A percentile compares a stretch with the other conserved stretches of the same genome.
Conservation (phyloP, 1,140 invertebrate species). For the Meteorus sp. region DNA sequence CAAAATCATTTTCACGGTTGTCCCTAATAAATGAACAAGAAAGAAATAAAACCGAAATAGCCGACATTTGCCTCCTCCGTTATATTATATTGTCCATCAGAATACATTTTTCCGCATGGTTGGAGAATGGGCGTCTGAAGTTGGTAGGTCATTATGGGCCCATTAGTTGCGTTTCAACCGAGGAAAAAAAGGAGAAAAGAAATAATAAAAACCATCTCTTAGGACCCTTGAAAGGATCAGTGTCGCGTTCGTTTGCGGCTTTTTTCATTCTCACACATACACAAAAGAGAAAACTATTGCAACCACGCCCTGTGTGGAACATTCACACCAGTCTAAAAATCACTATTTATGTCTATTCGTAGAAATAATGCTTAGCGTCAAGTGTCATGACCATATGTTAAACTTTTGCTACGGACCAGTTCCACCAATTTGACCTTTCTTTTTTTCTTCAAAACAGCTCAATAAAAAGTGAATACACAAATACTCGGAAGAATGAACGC, state of each 20-base stretch:
- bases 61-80: too few relatives aligned
- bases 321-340: constrained; percentile 8
- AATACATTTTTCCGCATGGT: constrained; percentile 4
- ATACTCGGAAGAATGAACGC: not conserved
- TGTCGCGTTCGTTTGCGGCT: not conserved
- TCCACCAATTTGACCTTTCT: not conserved
- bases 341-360: constrained; percentile 23
- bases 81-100: too few relatives aligned
- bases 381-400: constrained; percentile 23
- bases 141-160: constrained; percentile 11
- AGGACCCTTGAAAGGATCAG: not conserved
- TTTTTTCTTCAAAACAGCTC: constrained; percentile 1
- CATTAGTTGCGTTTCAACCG: constrained; percentile 1
- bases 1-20: constrained; percentile 9
- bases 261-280: not conserved
- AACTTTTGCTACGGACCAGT: not conserved
- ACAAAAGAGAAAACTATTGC: not conserved
- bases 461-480: not conserved
- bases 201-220: not conserved
- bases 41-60: too few relatives aligned
- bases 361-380: constrained; percentile 15
- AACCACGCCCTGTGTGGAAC: constrained; percentile 18
- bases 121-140: not conserved
- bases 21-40: not conserved
- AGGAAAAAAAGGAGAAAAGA: constrained; percentile 4